phyloP scores from a whole-genome alignment of 2,888 invertebrate genomes.

The Drosophila siamana region DNA sequence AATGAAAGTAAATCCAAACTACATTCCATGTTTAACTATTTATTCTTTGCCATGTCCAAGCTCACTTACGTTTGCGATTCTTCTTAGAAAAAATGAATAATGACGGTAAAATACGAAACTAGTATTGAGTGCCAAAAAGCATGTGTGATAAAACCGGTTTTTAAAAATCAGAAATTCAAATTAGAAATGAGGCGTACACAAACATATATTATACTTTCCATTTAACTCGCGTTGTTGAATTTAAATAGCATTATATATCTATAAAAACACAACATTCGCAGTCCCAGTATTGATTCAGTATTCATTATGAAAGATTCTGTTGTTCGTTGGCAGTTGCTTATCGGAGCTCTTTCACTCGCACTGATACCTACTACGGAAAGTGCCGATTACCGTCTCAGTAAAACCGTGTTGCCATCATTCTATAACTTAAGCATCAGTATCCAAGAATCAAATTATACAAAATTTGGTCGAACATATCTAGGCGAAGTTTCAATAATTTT shows the following conservation, averaged over 20 bases:
- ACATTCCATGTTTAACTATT: no score
- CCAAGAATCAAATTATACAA: slow-evolving; percentile 46
- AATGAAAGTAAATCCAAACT: no score
- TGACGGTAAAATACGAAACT: no score
- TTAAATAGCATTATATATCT: background rate
- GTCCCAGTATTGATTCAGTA: slow-evolving; percentile 41
- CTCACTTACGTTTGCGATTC: no score
- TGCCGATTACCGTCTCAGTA: slow-evolving; percentile 72
- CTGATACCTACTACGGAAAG: slow-evolving; percentile 30
- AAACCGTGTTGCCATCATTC: slow-evolving; percentile 85
- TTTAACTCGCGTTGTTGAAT: background rate
- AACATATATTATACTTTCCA: background rate
- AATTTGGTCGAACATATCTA: slow-evolving; percentile 68
- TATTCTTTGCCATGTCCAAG: no score
- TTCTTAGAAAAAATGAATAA: no score
- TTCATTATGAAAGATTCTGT: slow-evolving; percentile 46
- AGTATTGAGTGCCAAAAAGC: no score
- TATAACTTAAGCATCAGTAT: slow-evolving; percentile 87
- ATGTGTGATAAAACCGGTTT: background rate
- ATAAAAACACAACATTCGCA: background rate
- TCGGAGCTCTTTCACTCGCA: slow-evolving; percentile 18
- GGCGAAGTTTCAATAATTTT: slow-evolving; percentile 86
- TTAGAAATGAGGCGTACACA: background rate
- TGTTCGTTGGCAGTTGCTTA: slow-evolving; percentile 10
- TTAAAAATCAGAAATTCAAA: background rate